phyloP scores from a whole-genome alignment of 2,113 vertebrate genomes.

The Gyps fulvus region DNA sequence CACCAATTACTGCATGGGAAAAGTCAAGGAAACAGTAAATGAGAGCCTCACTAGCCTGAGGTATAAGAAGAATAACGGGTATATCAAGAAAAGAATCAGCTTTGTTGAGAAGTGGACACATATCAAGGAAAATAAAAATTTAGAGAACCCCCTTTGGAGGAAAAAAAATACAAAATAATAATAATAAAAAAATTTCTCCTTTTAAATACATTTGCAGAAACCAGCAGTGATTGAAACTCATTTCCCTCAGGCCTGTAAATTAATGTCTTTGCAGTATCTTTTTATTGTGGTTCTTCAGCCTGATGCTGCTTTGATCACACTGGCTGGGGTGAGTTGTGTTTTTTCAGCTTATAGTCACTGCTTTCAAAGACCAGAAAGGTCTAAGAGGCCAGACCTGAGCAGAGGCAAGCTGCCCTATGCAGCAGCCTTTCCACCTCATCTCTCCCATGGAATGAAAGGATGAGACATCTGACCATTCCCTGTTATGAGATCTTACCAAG shows the following conservation, averaged over 20 bases:
- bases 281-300: neutral
- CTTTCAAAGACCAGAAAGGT: neutral
- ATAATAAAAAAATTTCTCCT: neutral
- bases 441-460: neutral
- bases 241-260: neutral
- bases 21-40: neutral
- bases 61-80: neutral
- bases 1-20: neutral
- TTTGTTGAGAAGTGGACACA: neutral
- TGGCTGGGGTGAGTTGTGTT: neutral
- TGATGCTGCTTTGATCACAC: neutral
- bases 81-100: neutral
- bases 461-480: neutral
- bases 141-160: neutral
- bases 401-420: neutral
- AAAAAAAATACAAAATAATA: neutral
- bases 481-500: neutral
- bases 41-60: neutral
- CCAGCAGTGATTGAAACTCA: neutral
- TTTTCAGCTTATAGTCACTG: neutral
- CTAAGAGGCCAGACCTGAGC: neutral
- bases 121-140: neutral
- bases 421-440: neutral
- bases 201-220: neutral
- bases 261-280: neutral